A percentile compares a stretch with the other conserved stretches of the same genome.
Conservation (phyloP, 2,888 invertebrate genomes). For the Amaurobius ferox region DNA sequence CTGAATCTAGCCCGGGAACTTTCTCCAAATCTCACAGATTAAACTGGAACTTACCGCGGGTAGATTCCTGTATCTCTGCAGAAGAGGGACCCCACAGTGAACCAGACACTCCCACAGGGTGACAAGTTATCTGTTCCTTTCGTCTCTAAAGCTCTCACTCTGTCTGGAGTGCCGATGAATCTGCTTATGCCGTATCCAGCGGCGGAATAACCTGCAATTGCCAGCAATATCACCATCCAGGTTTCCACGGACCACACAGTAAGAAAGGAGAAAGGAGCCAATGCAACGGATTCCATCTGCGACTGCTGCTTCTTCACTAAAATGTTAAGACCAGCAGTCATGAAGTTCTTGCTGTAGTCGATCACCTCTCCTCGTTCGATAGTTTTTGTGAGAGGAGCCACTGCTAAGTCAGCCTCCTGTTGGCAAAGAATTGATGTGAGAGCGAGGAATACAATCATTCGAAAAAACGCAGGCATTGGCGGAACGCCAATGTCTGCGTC, state of each 20-base stretch:
- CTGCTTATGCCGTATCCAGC: slow-evolving; percentile 20
- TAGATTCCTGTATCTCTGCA: slow-evolving; percentile 59
- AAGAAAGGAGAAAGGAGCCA: slow-evolving; percentile 34
- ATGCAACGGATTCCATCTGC: neutral
- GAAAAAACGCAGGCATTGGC: no score
- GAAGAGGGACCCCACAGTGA: slow-evolving; percentile 23
- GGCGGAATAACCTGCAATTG: neutral
- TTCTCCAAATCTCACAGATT: no score
- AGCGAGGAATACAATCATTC: no score
- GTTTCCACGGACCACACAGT: slow-evolving; percentile 27
- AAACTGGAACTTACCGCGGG: slow-evolving; percentile 42
- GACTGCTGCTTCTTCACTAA: slow-evolving; percentile 1
- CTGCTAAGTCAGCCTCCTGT: slow-evolving; percentile 31
- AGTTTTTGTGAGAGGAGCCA: slow-evolving; percentile 45
- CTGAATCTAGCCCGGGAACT: no score
- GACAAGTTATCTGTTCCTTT: slow-evolving; percentile 52
- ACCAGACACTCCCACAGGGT: slow-evolving; percentile 49
- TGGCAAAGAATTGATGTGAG: no score
- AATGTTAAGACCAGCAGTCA: slow-evolving; percentile 30
- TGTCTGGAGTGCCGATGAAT: slow-evolving; percentile 31
- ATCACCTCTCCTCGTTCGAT: neutral
- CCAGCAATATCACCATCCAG: slow-evolving; percentile 17
- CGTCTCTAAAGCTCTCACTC: slow-evolving; percentile 53
- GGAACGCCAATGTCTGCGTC: no score
- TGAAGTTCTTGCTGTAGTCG: slow-evolving; percentile 25